Percentiles rank a stretch among this genome's conserved stretches.
Evolutionary conservation across 2,113 vertebrate genomes (phyloP).

Genomic region (Elgaria multicarinata): DNA sequence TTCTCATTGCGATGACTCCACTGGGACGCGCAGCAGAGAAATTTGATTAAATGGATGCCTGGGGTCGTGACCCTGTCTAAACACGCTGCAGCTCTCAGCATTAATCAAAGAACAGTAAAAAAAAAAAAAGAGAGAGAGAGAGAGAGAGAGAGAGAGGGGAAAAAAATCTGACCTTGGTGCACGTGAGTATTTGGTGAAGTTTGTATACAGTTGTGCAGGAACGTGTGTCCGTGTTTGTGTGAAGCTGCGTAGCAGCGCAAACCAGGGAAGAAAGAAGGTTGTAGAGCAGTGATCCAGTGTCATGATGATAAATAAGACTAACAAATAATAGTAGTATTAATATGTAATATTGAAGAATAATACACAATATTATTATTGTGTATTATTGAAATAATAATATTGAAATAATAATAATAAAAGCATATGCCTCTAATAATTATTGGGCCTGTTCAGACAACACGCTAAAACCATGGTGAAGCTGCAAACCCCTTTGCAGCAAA

Average conservation of each 20-base stretch:
- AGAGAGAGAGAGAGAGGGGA: too few species aligned
- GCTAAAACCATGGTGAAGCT: too few species aligned
- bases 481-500: too few species aligned
- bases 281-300: not conserved
- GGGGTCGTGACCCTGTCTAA: constrained; percentile 87
- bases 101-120: constrained; percentile 86
- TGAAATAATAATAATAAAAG: too few species aligned
- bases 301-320: not conserved
- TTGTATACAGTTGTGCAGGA: constrained; percentile 60
- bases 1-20: constrained; percentile 82
- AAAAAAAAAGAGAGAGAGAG: too few species aligned
- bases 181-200: constrained; percentile 68
- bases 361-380: too few species aligned
- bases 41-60: constrained; percentile 93
- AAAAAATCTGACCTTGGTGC: constrained; percentile 82
- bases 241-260: constrained; percentile 51
- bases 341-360: too few species aligned
- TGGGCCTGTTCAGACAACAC: too few species aligned
- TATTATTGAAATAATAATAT: too few species aligned
- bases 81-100: constrained; percentile 86
- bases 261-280: constrained; percentile 23
- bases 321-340: not conserved
- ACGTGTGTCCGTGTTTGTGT: constrained; percentile 21
- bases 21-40: constrained; percentile 85
- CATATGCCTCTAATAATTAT: too few species aligned